Evolutionary conservation across 2,113 vertebrate genomes (phyloP), one percentile per base, ranked within the genome.

Genomic region (Brachyhypopomus gauderio): DNA sequence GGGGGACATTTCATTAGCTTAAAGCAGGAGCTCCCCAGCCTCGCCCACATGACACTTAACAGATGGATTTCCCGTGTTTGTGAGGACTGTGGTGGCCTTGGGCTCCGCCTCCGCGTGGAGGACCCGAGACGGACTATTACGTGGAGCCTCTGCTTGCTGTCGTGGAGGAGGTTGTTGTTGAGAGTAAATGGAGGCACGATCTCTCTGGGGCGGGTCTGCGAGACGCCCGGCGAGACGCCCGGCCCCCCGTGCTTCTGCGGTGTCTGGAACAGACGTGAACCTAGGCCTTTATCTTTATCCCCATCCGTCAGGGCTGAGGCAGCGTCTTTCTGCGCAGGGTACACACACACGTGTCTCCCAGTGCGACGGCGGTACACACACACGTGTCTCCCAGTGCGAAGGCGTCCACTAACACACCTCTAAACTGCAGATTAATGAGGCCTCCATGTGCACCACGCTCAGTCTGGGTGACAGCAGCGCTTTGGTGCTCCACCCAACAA

Each of bases 261-360:
- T 3, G 75, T 83, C 73, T 72, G 67, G 62, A 83, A 83, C 52
- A 80, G 77, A 83, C 75, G 34, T 80, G 78, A 85, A 72, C 38
- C 59, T 45, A 34, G 60, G 77, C 74, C 59, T 72, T 85, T 89
- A 89, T 92, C 86, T 92, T 91, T 89, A 90, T 92, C 89, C 91
- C 88, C 86, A 90, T 92, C 91, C 88, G 85, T 92, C 90, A 89
- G 86, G 75, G 75, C 87, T 78, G 73, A 80, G 84, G 70, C 87
- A 89, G 75, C 82, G 27, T 85, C 72, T 82, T 86, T 30, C 14
- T 63, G 19, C n/a, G 5, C 7, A 30, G 30, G 30, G 30, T 60
- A 8, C 23, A 11, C 62, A 17, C 80, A 75, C 81, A 78, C 62
- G 66, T 79, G 60, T 76, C 72, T 58, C 52, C 85, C 60, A 78